Base-by-base conservation (phyloP, 2,113 vertebrate genomes). In the Halcyon malimbica region DNA sequence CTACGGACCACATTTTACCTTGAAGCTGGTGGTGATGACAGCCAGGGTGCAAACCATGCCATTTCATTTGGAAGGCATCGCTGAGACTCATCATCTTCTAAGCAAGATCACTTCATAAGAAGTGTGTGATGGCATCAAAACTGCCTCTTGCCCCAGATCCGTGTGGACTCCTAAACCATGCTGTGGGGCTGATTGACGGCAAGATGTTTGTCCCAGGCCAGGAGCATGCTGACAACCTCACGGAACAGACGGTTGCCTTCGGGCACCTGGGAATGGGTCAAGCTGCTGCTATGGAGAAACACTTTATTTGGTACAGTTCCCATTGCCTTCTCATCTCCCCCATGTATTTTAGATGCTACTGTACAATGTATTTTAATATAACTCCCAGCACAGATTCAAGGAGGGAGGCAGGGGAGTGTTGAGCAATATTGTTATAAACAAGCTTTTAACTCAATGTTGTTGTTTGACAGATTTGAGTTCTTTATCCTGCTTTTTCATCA, bases 381-480 rank as follows among this genome's bases (percentile, higher is more conserved):
- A 9, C 28, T 73, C 31, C 70, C 35, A 60, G 39, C 44, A 59
- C 6, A 60, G 21, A 54, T 82, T 82, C 57, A 35, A 37, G 73
- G 26, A 89, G 26, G 8, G 42, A 81, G 39, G 24, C 69, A 84
- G 42, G 71, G 37, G 57, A 89, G 53, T 25, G 57, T 78, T 0
- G 0, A 84, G 53, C 24, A 68, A 35, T 76, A 69, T 28, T 60
- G 42, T 62, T 87, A 60, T 89, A 90, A 95, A 95, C 57, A 68
- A 96, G 60, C 28, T 41, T 96, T 92, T 95, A 87, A 84, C 50
- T 91, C 83, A 59, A 0, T 68, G 71, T 44, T 6, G 0, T 53
- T 95, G 80, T 93, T 92, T 93, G 92, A 89, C 80, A 85, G 69
- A 89, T 92, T 18, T 23, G 53, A 89, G 53, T 73, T 91, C 74